A percentile compares a stretch with the other conserved stretches of the same genome.
These are phyloP conservation scores for Danio rerio DNA, from an alignment of 2,113 vertebrate genomes.

Conservation along the genomic window DNA sequence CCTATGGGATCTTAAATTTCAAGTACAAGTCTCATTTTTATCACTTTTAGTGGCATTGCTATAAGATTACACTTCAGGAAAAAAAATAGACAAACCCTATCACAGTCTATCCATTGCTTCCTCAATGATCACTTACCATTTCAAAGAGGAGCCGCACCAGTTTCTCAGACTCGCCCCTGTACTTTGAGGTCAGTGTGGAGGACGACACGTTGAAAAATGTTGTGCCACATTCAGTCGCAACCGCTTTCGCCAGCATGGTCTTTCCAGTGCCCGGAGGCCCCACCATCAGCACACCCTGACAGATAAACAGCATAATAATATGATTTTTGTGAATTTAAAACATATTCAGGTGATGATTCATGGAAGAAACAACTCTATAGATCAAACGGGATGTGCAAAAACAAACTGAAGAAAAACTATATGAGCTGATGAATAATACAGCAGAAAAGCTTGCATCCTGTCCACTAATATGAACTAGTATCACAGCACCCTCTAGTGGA, in stretches of 20 bases:
- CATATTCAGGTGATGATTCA: background rate
- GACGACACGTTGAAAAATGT: conserved; percentile 98
- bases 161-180: conserved; percentile 97
- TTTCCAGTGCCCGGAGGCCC: conserved; percentile 97
- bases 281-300: conserved; percentile 96
- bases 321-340: background rate
- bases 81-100: too few relatives aligned
- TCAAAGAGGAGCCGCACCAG: conserved; percentile 97
- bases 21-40: too few relatives aligned
- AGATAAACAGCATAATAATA: background rate
- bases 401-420: background rate
- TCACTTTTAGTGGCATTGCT: background rate
- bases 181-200: conserved; percentile 96
- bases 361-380: background rate
- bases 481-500: conserved; percentile 60
- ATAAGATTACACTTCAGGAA: background rate
- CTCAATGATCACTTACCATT: conserved; percentile 82
- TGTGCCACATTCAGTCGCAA: conserved; percentile 97
- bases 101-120: background rate
- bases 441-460: background rate
- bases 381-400: background rate
- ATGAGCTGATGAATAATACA: background rate
- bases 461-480: background rate
- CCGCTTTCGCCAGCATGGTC: conserved; percentile 96
- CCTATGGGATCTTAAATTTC: too few relatives aligned